Evolutionary conservation across 2,888 invertebrate genomes (phyloP), one percentile per base, ranked within the genome.

Genomic region (Myopa tessellatipennis): DNA sequence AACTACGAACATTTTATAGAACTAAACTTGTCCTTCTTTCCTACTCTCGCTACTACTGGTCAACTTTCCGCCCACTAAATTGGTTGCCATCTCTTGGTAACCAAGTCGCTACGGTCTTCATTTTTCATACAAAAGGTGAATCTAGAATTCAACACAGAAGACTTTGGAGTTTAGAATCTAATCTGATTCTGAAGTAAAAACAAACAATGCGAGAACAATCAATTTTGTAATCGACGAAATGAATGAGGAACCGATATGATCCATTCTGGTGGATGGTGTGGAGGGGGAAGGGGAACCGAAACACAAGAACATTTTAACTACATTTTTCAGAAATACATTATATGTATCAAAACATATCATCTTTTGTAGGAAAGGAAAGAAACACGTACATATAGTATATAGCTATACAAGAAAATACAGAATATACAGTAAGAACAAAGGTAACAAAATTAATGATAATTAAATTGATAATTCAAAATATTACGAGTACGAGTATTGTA

Each of bases 321-420:
- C 26, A 26, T 69, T 69, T 45, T 63, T 63, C 36, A 63, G 26
- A 26, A 26, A 26, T 26, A 26, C 36, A 63, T 63, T 5, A 67
- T 12, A 34, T 34, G 82, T 82, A 86, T 87, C 88, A 84, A 83
- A 83, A 87, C 86, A 87, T 87, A 87, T 87, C 86, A 87, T 87
- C 86, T 87, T 85, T 83, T 83, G 86, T 86, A 87, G 86, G 83
- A 82, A 71, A 72, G 76, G 82, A 75, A 77, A 72, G 61, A 34
- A 77, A 45, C 6, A 45, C 10, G 6, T 8, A 45, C 10, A 45
- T 75, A 74, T 78, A 74, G 74, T 72, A 81, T 81, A 79, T 81
- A 77, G 45, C 12, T 78, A 79, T 76, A 80, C 67, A 81, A 78
- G 80, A 72, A 72, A 40, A 26, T 50, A n/a, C n/a, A n/a, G n/a